These are phyloP conservation scores for Craterocephalus amniculus DNA, from an alignment of 2,797 vertebrate species.

Conservation along the genomic window DNA sequence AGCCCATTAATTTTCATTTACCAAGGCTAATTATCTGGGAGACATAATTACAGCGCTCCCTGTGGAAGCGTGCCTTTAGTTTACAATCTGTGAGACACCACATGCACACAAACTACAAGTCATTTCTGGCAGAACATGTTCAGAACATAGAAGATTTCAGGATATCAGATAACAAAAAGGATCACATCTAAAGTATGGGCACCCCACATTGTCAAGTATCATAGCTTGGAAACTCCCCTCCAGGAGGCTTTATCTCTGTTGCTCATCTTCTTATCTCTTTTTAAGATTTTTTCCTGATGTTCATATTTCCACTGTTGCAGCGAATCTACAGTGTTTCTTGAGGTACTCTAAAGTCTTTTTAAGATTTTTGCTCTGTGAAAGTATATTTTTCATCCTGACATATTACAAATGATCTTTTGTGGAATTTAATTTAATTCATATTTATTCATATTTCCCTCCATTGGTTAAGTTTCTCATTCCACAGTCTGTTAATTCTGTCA, in stretches of 20 bases:
- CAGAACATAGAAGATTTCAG: not conserved
- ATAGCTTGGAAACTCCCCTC: not conserved
- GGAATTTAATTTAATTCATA: not conserved
- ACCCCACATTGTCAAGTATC: not conserved
- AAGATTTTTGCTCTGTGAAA: too few species aligned
- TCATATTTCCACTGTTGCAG: not conserved
- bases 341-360: not conserved
- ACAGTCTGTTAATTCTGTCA: not conserved
- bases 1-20: conserved; percentile 45
- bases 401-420: not conserved
- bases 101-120: not conserved
- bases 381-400: too few species aligned
- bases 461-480: not conserved
- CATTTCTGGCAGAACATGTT: not conserved
- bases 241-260: not conserved
- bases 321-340: not conserved
- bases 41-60: conserved; percentile 38
- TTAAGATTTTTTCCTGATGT: not conserved
- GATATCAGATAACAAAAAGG: not conserved
- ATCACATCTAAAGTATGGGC: not conserved
- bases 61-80: conserved; percentile 22
- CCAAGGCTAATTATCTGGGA: conserved; percentile 47
- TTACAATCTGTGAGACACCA: conserved; percentile 18
- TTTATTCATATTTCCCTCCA: not conserved
- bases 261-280: not conserved